Evolutionary conservation across 2,797 vertebrate species (phyloP), one percentile per base, ranked within the genome.

Genomic region (Catamblyrhynchus diadema): DNA sequence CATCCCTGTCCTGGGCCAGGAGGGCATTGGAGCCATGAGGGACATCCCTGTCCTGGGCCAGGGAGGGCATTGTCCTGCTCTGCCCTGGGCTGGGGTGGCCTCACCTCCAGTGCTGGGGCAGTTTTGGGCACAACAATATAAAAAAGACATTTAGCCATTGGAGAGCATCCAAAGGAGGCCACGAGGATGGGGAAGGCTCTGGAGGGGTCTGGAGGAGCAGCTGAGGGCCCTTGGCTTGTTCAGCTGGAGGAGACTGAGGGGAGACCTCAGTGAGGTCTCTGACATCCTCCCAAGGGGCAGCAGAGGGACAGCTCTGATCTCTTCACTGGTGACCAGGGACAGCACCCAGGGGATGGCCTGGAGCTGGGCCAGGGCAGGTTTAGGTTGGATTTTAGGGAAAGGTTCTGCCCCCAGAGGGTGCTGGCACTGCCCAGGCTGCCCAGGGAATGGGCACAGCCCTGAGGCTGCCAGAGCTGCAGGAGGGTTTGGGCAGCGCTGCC

Each of bases 401-500:
- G 25, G 21, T 2, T 84, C 51, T 12, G 14, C 14, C 17, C 21
- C 32, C 50, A 50, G 25, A 65, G 60, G 41, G 51, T 57, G 70
- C 44, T 65, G 81, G 67, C 69, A 42, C 69, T 73, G 81, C 50
- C 50, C 81, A 82, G 39, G 66, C 56, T 61, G 6, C 37, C 33
- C 57, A 62, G 42, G 81, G 35, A 65, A 73, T 14, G 50, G 59
- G 8, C 33, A 16, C 23, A 0, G 33, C 24, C 67, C 66, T 1
- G 0, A 53, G n/a, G 47, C 39, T 81, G 79, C 79, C 80, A 54
- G 20, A 56, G 69, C 50, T 73, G 2, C 69, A 41, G 69, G 30
- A 30, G 35, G 0, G 0, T 15, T 57, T 12, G 64, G 77, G 1
- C 12, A 23, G 0, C 0, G 0, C 28, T n/a, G 1, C 42, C 64